phyloP scores from a whole-genome alignment of 1,140 invertebrate genomes.

The Microplitis mediator region DNA sequence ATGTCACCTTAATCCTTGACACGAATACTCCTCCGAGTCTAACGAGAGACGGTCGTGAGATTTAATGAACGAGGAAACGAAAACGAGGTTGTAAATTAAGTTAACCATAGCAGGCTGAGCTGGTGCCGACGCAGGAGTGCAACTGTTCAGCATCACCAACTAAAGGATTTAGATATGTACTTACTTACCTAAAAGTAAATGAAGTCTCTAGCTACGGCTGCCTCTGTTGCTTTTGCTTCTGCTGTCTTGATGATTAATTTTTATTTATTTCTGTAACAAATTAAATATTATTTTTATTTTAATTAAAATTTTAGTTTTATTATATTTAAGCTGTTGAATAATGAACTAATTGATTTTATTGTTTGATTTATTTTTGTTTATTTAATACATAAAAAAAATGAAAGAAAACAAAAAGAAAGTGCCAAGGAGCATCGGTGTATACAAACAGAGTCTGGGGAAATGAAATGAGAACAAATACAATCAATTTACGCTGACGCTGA shows the following conservation, averaged over 20 bases:
- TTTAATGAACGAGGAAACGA: conserved; percentile 34
- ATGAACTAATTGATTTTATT: too few relatives aligned
- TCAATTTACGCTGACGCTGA: conserved; percentile 15
- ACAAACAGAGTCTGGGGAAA: neutral
- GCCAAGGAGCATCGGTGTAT: neutral
- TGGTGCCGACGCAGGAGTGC: neutral
- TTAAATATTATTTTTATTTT: too few relatives aligned
- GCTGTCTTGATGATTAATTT: too few relatives aligned
- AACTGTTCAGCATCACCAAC: neutral
- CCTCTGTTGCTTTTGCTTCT: neutral
- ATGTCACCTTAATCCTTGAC: conserved; percentile 34
- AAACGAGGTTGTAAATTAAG: conserved; percentile 30
- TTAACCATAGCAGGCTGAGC: conserved; percentile 21
- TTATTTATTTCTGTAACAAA: too few relatives aligned
- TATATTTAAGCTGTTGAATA: too few relatives aligned
- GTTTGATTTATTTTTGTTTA: neutral
- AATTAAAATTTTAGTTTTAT: too few relatives aligned
- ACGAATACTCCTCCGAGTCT: conserved; percentile 24
- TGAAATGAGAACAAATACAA: conserved; percentile 13
- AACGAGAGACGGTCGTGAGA: conserved; percentile 23
- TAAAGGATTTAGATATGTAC: conserved; percentile 1
- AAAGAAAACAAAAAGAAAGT: neutral
- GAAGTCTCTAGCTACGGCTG: neutral
- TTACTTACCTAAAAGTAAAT: neutral
- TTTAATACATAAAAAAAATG: neutral